phyloP scores from a whole-genome alignment of 1,140 invertebrate species.

The Rhopalosiphum maidis region DNA sequence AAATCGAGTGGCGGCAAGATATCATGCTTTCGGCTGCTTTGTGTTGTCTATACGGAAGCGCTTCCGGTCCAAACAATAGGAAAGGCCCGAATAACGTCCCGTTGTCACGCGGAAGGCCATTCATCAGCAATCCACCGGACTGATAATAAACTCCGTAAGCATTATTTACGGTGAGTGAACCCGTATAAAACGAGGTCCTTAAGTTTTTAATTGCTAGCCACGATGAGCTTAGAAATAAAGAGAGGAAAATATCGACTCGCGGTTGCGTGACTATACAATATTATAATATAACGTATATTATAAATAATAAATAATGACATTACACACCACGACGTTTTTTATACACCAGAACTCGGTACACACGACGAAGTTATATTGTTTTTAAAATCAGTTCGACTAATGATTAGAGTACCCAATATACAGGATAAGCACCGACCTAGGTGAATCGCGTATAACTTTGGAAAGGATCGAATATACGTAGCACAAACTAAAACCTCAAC shows the following conservation, averaged over 20 bases:
- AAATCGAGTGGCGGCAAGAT: not conserved
- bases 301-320: too few relatives aligned
- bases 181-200: not conserved
- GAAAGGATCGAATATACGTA: too few relatives aligned
- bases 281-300: not conserved
- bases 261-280: not conserved
- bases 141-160: conserved; percentile 22
- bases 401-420: too few relatives aligned
- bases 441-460: too few relatives aligned
- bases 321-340: too few relatives aligned
- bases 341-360: too few relatives aligned
- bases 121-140: conserved; percentile 38
- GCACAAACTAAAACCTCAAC: too few relatives aligned
- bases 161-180: conserved; percentile 15
- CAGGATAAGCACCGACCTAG: too few relatives aligned
- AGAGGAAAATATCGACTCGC: not conserved
- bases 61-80: not conserved
- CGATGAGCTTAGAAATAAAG: not conserved
- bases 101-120: conserved; percentile 5
- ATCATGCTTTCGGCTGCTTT: not conserved
- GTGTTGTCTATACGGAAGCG: not conserved
- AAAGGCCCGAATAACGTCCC: conserved; percentile 4
- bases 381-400: too few relatives aligned
- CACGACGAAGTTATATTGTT: too few relatives aligned
- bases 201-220: conserved; percentile 3